phyloP scores from a whole-genome alignment of 2,888 invertebrate species.

The Phortica okadai region DNA sequence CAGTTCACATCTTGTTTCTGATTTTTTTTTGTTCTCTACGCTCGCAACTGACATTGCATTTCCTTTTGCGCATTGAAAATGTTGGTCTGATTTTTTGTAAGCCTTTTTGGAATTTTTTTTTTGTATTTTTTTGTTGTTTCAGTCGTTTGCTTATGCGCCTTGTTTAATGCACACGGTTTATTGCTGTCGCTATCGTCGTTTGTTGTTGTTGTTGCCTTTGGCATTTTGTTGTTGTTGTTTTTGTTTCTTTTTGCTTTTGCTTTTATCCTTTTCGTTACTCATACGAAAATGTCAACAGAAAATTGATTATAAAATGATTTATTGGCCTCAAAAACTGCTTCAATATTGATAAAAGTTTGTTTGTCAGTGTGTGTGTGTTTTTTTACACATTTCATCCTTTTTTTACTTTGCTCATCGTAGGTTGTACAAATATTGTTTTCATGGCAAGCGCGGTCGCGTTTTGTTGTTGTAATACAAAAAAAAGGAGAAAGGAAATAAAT shows the following conservation, averaged over 20 bases:
- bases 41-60: constrained; percentile 30
- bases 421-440: constrained; percentile 30
- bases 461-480: no score
- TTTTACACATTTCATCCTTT: constrained; percentile 24
- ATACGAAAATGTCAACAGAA: constrained; percentile 62
- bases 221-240: constrained; percentile 26
- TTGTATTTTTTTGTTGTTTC: constrained; percentile 52
- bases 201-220: constrained; percentile 46
- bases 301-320: constrained; percentile 74
- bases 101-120: constrained; percentile 29
- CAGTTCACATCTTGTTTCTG: constrained; percentile 53
- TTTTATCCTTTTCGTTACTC: constrained; percentile 46
- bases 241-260: constrained; percentile 40
- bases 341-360: constrained; percentile 68
- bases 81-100: constrained; percentile 12
- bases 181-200: constrained; percentile 47
- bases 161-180: constrained; percentile 9
- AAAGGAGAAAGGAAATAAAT: no score
- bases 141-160: not conserved
- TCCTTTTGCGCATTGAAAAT: constrained; percentile 31
- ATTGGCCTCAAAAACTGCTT: constrained; percentile 71
- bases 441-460: not conserved
- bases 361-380: constrained; percentile 33
- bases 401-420: constrained; percentile 39
- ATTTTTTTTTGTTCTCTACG: constrained; percentile 47